These are phyloP conservation scores for Triplophysa bombifrons DNA, from an alignment of 2,797 vertebrate genomes.

Conservation along the genomic window DNA sequence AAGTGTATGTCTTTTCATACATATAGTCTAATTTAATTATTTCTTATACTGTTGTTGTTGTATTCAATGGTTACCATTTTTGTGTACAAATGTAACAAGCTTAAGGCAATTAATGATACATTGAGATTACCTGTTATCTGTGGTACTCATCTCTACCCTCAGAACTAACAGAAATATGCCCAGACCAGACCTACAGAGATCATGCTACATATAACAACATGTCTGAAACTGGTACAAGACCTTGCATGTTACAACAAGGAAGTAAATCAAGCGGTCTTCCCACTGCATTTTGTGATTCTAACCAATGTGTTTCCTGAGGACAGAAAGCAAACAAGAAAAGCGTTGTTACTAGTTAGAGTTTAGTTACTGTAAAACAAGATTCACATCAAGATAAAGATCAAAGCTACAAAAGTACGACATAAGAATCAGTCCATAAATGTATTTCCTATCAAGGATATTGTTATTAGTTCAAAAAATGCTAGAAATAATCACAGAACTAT, in stretches of 20 bases:
- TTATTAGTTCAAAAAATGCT: not conserved
- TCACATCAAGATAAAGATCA: not conserved
- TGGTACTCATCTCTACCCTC: too few relatives aligned
- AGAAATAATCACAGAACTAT: not conserved
- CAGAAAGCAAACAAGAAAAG: not conserved
- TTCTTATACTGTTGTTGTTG: too few relatives aligned
- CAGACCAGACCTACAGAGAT: not conserved
- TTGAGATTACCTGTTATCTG: too few relatives aligned
- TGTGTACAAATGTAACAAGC: not conserved
- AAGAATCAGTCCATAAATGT: not conserved
- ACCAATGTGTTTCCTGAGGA: slow-evolving; percentile 6
- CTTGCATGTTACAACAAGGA: slow-evolving; percentile 5
- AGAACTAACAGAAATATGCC: not conserved
- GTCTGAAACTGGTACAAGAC: not conserved
- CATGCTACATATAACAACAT: not conserved
- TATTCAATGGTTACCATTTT: too few relatives aligned
- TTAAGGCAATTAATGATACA: too few relatives aligned
- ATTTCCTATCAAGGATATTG: not conserved
- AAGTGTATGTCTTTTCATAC: not conserved
- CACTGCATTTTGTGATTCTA: not conserved
- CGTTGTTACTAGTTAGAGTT: not conserved
- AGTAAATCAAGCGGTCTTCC: not conserved
- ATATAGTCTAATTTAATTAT: too few relatives aligned
- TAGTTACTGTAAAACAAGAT: slow-evolving; percentile 19
- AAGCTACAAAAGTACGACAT: not conserved